Conservation (phyloP, 2,888 invertebrate species). For the Melanchra persicariae region DNA sequence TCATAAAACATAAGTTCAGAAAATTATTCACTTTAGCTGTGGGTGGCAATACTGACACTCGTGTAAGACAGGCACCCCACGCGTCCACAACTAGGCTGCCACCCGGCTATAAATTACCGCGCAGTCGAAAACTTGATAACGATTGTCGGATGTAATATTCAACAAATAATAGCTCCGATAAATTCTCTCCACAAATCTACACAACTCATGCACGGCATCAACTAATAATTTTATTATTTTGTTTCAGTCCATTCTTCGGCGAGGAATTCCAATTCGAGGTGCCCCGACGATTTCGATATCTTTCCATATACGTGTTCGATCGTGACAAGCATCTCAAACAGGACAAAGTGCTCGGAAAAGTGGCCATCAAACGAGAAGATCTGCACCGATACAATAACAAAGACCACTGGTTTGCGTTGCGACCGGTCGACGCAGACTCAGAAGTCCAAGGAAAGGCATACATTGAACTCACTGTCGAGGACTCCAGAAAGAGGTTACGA, state of each 20-base stretch:
- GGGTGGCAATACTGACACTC: constrained; percentile 70
- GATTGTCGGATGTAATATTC: constrained; percentile 72
- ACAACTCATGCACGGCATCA: constrained; percentile 50
- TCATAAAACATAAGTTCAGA: constrained; percentile 12
- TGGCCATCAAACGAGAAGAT: constrained; percentile 97
- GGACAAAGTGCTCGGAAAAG: constrained; percentile 95
- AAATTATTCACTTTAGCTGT: constrained; percentile 63
- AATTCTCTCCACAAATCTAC: constrained; percentile 63
- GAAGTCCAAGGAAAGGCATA: constrained; percentile 98
- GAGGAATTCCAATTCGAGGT: constrained; percentile 98
- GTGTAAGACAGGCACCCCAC: constrained; percentile 75
- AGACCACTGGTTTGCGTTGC: constrained; percentile 97
- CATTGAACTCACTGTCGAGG: constrained; percentile 94
- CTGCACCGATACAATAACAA: constrained; percentile 96
- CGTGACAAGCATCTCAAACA: constrained; percentile 96
- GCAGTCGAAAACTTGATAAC: constrained; percentile 75
- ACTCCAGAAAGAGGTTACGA: constrained; percentile 88
- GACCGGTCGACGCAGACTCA: constrained; percentile 96
- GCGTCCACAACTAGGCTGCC: constrained; percentile 68
- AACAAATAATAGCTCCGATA: constrained; percentile 70
- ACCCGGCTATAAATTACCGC: constrained; percentile 73
- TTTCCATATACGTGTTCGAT: constrained; percentile 97
- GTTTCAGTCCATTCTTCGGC: constrained; percentile 96
- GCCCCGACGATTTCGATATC: constrained; percentile 96
- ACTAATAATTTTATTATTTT: constrained; percentile 51